Percentiles rank a stretch among this genome's conserved stretches.
Evolutionary conservation across 2,797 vertebrate species (phyloP).

Genomic region (Tenualosa ilisha): DNA sequence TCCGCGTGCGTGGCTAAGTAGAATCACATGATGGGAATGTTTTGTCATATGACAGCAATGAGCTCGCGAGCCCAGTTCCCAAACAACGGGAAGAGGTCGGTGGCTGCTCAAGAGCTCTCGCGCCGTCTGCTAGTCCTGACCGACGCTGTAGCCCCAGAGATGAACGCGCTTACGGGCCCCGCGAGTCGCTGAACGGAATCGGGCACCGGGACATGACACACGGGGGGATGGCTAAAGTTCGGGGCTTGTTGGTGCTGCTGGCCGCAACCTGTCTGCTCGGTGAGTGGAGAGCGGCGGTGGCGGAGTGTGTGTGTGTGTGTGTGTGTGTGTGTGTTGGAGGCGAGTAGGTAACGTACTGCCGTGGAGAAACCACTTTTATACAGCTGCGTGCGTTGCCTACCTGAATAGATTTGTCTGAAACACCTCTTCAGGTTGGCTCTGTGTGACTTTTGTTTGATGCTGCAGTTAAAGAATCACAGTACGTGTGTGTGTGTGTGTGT

Average conservation of each 20-base stretch:
- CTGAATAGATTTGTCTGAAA: too few species aligned
- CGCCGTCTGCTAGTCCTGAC: neutral
- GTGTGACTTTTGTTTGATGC: too few species aligned
- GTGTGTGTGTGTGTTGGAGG: neutral
- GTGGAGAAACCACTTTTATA: too few species aligned
- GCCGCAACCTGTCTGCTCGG: slow-evolving; percentile 65
- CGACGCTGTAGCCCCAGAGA: slow-evolving; percentile 34
- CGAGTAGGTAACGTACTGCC: neutral
- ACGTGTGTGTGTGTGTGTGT: neutral
- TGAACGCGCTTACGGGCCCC: slow-evolving; percentile 56
- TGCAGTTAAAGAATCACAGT: neutral
- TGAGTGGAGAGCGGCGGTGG: slow-evolving; percentile 49
- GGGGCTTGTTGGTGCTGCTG: slow-evolving; percentile 54
- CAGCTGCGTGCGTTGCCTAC: too few species aligned
- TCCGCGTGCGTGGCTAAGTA: slow-evolving; percentile 49
- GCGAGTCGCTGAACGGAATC: slow-evolving; percentile 38
- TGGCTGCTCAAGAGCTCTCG: neutral
- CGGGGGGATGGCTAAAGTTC: slow-evolving; percentile 22
- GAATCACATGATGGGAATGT: slow-evolving; percentile 73
- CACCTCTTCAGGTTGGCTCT: too few species aligned
- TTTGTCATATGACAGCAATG: slow-evolving; percentile 75
- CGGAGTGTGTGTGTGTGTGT: neutral
- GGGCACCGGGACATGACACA: slow-evolving; percentile 61
- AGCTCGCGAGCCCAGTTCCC: slow-evolving; percentile 13
- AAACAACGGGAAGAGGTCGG: neutral